Base-by-base conservation (phyloP, 2,888 invertebrate genomes). In the Nephrotoma guestfalica region DNA sequence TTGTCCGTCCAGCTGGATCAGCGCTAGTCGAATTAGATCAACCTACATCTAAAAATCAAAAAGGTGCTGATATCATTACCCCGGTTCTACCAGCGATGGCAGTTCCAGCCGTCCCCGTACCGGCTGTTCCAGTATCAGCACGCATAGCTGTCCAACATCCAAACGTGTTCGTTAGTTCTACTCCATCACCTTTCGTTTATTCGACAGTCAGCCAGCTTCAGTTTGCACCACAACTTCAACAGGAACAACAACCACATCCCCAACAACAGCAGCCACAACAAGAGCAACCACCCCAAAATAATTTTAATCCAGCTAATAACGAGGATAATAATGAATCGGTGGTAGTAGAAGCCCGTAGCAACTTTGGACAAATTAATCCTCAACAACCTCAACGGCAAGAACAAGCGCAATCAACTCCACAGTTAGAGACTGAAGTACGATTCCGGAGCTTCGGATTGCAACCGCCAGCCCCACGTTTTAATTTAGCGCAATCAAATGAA, bases 1-100 rank as follows among this genome's bases (percentile, higher is more conserved):
- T 94, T 18, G 92, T 94, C 83, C 92, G 94, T 41, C 94, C 94
- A 0, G 94, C 93, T 4, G 94, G 94, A 42, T 93, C 93, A 9
- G 93, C 94, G 42, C 92, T 94, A 4, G 92, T 94, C 0, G 94
- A 94, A 88, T 90, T 94, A 11, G 93, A 93, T 88, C 93, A 93
- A 88, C 94, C 94, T 0, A 91, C 93, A 18, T 93, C 93, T 11
- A 93, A 93, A 89, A 91, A 91, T 43, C 93, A 93, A 83, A 92
- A 91, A 88, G 90, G 92, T 1, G 91, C 92, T 87, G 89, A 90
- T 0, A 89, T 91, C 6, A 88, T 90, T 51, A 89, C 90, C 0
- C 87, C 86, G 71, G 51, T 83, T 30, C 57, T 45, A 41, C 40
- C 41, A 41, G 85, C 45, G 9, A 42, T 45, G 0, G 47, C 47